phyloP scores from a whole-genome alignment of 2,888 invertebrate species.

The Pyrochroa serraticornis region DNA sequence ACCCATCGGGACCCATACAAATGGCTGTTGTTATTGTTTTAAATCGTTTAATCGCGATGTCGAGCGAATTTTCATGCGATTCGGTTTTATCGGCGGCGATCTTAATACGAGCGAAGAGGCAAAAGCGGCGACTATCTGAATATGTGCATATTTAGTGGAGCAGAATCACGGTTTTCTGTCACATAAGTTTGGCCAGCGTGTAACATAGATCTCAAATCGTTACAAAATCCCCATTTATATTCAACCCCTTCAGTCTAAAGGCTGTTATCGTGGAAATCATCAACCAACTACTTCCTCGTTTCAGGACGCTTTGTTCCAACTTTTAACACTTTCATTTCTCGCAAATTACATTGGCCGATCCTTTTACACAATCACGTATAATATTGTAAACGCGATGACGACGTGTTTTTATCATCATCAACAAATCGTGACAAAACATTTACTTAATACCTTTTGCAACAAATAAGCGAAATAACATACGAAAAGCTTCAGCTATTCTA shows the following conservation, averaged over 20 bases:
- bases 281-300: constrained; percentile 42
- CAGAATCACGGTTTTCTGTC: constrained; percentile 49
- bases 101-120: not conserved
- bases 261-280: constrained; percentile 45
- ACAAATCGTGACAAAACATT: constrained; percentile 14
- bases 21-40: too few species aligned
- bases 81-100: too few species aligned
- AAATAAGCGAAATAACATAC: not conserved
- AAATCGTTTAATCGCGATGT: too few species aligned
- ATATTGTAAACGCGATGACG: constrained; percentile 7
- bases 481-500: not conserved
- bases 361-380: constrained; percentile 10
- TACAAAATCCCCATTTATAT: constrained; percentile 54
- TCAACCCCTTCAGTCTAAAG: constrained; percentile 49
- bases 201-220: constrained; percentile 56
- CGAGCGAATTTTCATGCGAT: too few species aligned
- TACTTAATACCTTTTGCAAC: not conserved
- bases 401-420: constrained; percentile 5
- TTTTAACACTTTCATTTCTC: constrained; percentile 17
- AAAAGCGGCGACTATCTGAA: constrained; percentile 15
- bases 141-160: constrained; percentile 55
- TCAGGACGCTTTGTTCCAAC: constrained; percentile 10
- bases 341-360: constrained; percentile 1
- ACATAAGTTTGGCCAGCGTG: constrained; percentile 56
- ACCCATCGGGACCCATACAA: too few species aligned